Base-by-base conservation (phyloP, 2,888 invertebrate genomes). In the Bombylius major region DNA sequence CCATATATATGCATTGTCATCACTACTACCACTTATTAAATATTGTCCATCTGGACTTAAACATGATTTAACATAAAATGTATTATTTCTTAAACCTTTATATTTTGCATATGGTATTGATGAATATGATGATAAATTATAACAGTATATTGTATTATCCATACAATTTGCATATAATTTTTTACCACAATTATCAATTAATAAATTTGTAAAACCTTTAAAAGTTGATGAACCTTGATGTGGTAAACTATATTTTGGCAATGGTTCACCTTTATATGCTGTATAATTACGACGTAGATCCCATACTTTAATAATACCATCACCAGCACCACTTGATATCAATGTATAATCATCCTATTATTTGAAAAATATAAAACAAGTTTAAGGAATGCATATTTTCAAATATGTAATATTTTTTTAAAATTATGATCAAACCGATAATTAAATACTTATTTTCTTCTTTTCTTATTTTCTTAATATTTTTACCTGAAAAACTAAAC, bases 1-100 rank as follows among this genome's bases (percentile, higher is more conserved):
- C 93, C 94, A 95, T 54, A 95, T 83, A 67, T 92, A 93, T 0
- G 91, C 93, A 64, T 82, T 78, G 63, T 86, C 84, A 72, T 92
- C 90, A 65, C 87, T 87, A 63, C 92, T 92, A n/a, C 94, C 94
- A 70, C 90, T 90, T 0, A 90, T 77, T 34, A 95, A 75, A 72
- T 89, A 94, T 60, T 78, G 75, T 5, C 87, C 85, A 72, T 93
- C 90, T 1, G 85, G 83, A 68, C 89, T 90, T 39, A 94, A 76
- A 59, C 84, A 80, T 0, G 88, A 81, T 71, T 91, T 92, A 44
- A 94, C 86, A 72, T 89, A 94, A 75, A 89, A 93, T 0, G 89
- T 85, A 55, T 81, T 79, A 70, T 86, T 88, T 64, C 84, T 80
- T 69, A 91, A 86, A 0, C 94, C 94, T 13, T 75, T 72, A 67